Evolutionary conservation across 2,113 vertebrate genomes (phyloP).

Genomic region (Pungitius pungitius): DNA sequence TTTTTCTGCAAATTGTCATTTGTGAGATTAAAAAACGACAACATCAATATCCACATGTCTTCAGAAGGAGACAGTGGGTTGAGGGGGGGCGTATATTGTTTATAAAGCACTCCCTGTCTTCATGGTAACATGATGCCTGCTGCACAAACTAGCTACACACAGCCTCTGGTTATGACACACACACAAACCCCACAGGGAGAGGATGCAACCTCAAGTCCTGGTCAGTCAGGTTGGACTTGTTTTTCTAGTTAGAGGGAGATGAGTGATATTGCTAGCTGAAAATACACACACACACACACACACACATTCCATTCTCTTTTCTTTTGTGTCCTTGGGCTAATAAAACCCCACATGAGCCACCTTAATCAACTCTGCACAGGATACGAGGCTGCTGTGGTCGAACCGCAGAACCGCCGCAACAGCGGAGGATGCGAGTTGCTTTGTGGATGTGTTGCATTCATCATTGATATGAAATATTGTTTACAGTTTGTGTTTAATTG

Average conservation of each 20-base stretch:
- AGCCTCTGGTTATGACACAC: slow-evolving; percentile 43
- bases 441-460: background rate
- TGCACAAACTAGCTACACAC: slow-evolving; percentile 40
- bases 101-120: background rate
- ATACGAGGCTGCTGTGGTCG: background rate
- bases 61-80: background rate
- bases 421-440: background rate
- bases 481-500: background rate
- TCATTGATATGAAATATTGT: background rate
- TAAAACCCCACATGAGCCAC: no score
- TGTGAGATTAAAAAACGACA: background rate
- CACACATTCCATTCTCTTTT: background rate
- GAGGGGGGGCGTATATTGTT: background rate
- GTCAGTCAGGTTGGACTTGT: slow-evolving; percentile 61
- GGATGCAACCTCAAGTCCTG: slow-evolving; percentile 43
- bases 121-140: slow-evolving; percentile 48
- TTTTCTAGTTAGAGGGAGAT: slow-evolving; percentile 22
- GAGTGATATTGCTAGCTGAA: slow-evolving; percentile 23
- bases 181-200: background rate
- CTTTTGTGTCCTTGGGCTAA: background rate
- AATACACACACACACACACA: slow-evolving; percentile 22
- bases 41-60: background rate
- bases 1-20: background rate
- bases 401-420: background rate
- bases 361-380: background rate